Evolutionary conservation across 2,888 invertebrate species (phyloP), one percentile per base, ranked within the genome.

Genomic region (Andricus quercusramuli): DNA sequence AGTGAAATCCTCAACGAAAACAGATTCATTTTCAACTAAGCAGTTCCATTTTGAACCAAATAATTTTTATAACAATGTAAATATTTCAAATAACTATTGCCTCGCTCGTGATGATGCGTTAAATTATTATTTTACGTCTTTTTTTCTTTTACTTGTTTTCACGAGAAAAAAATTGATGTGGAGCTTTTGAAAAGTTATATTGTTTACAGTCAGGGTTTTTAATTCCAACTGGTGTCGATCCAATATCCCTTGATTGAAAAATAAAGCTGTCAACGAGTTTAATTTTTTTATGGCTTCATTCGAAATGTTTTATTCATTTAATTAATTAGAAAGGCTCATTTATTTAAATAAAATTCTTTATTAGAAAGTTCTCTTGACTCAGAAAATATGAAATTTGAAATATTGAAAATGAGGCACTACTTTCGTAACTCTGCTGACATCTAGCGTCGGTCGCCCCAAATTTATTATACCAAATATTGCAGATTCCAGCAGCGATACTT

Each of bases 31-130:
- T 8, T 32, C 0, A 0, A 32, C 32, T 32, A 32, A 32, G 3
- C 2, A 32, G 5, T 32, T 32, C 8, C 5, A 32, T 32, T 8
- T 5, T 8, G 0, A 32, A 32, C 32, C 6, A 5, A 32, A 32
- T 32, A 5, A 32, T 32, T 6, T 32, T 32, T 32, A 32, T 32
- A 6, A 1, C 6, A 32, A 5, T 0, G 6, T 32, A 6, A 32
- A 32, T 32, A 8, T 6, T 32, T 32, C 3, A 6, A 32, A 32
- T 32, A 32, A 32, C 32, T 32, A 32, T 32, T 32, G 8, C 25
- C 68, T 68, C 47, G 68, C 25, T 68, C 25, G 68, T 68, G 68
- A 68, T 68, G 68, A 68, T 68, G 13, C 68, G 68, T 47, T 68
- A 68, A 68, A 68, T 68, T 68, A 68, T 68, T 68, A 44, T 67